Base-by-base conservation (phyloP, 2,888 invertebrate species). In the Megalurothrips usitatus region DNA sequence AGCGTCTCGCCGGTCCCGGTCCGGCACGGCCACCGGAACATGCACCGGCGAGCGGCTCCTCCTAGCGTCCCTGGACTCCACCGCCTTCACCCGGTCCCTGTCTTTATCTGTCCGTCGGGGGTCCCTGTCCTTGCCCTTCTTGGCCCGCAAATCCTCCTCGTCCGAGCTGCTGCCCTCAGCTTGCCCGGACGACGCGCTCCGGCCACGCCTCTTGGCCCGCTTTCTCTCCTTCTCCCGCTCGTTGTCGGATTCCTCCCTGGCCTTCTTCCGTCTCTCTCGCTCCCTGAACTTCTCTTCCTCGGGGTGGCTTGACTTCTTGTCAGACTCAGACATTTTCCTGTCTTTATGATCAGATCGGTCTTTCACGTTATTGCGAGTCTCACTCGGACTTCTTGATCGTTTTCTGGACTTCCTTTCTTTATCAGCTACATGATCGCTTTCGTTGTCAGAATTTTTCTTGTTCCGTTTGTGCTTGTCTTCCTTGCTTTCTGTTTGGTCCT, bases 291-390 rank as follows among this genome's bases (percentile, higher is more conserved):
- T 58, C 17, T 58, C 58, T 58, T 17, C n/a, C 19, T 58, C 58
- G 2, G 58, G n/a, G 10, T 58, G 19, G 19, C 12, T n/a, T 75
- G 68, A 26, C 68, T 26, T 75, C 4, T 75, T 26, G 9, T 26
- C 68, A 1, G 23, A 23, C 26, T 75, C 23, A 8, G 26, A 10
- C 10, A 89, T 89, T 83, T 87, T 89, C 78, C 88, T 88, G 81
- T 87, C 87, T 10, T 89, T 81, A 81, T 23, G 75, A 75, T 23
- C 81, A 75, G 47, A 49, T 80, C 48, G 63, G 34, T 80, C 81
- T 81, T 79, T 82, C 68, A 75, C 12, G 23, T 58, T 83, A 26
- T 82, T 83, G 68, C 82, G 81, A 48, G 81, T 80, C 23, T 26
- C 68, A 1, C 58, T 82, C 68, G 79, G 81, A 63, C 80, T 83